These are phyloP conservation scores for Flexamia atlantica DNA, from an alignment of 2,888 invertebrate genomes.

Conservation along the genomic window DNA sequence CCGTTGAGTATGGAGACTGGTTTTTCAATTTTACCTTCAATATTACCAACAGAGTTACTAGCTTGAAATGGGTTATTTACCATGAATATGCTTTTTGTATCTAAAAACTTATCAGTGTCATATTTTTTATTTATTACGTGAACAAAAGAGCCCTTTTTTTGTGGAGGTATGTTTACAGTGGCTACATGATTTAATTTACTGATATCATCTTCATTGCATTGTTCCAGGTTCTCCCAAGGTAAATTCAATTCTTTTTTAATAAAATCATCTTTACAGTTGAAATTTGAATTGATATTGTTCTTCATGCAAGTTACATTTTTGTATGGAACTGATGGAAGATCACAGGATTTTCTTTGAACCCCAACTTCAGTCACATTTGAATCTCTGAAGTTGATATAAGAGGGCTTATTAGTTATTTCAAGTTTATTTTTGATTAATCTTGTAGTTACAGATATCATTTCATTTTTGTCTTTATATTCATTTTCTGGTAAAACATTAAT, in stretches of 20 bases:
- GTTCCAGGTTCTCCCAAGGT: background rate
- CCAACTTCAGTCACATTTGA: background rate
- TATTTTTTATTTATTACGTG: background rate
- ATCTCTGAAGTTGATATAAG: background rate
- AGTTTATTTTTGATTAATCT: background rate
- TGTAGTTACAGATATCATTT: background rate
- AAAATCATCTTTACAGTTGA: background rate
- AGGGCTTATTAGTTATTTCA: background rate
- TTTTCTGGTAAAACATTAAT: background rate
- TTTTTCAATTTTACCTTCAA: background rate
- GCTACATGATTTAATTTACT: background rate
- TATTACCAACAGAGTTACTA: background rate
- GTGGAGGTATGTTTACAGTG: background rate
- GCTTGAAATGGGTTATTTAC: background rate
- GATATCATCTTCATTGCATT: background rate
- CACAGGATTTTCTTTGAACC: background rate
- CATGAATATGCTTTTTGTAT: background rate
- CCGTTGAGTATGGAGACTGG: background rate
- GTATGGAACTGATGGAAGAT: background rate
- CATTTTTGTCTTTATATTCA: background rate
- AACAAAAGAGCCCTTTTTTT: slow-evolving; percentile 13
- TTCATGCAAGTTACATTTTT: background rate
- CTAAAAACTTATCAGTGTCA: background rate
- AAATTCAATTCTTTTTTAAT: background rate
- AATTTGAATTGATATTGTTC: background rate